A percentile compares a stretch with the other conserved stretches of the same genome.
Evolutionary conservation across 1,140 invertebrate genomes (phyloP).

Genomic region (Mamestra configurata): DNA sequence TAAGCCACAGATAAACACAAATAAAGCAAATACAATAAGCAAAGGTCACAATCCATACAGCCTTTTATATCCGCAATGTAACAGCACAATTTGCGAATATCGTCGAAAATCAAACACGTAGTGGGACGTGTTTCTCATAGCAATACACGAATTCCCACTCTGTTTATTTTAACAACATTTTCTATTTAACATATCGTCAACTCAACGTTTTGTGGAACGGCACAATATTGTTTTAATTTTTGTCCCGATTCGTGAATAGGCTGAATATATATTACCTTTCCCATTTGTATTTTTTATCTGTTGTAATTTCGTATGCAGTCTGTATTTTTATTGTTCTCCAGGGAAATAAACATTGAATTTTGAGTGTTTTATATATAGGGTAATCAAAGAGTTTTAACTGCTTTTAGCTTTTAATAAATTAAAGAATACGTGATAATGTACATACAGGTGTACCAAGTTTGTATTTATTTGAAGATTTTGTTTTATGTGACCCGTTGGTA

Average conservation of each 20-base stretch:
- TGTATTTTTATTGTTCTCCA: not conserved
- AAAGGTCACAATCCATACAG: constrained; percentile 22
- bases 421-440: no score
- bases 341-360: not conserved
- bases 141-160: constrained; percentile 10
- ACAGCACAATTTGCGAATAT: constrained; percentile 11
- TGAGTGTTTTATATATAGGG: not conserved
- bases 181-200: constrained; percentile 27
- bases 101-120: constrained; percentile 27
- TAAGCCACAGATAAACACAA: not conserved
- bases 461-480: no score
- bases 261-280: constrained; percentile 28
- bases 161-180: constrained; percentile 43
- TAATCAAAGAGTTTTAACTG: not conserved
- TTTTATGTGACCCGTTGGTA: no score
- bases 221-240: constrained; percentile 22
- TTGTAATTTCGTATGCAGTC: constrained; percentile 3
- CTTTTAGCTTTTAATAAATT: no score
- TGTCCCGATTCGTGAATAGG: not conserved
- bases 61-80: constrained; percentile 24
- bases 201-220: not conserved
- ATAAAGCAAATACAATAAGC: constrained; percentile 1
- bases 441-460: no score
- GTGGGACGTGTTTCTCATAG: constrained; percentile 18
- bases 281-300: constrained; percentile 25